A percentile compares a stretch with the other conserved stretches of the same genome.
phyloP scores from a whole-genome alignment of 2,888 invertebrate species.

The Phorcus lineatus region DNA sequence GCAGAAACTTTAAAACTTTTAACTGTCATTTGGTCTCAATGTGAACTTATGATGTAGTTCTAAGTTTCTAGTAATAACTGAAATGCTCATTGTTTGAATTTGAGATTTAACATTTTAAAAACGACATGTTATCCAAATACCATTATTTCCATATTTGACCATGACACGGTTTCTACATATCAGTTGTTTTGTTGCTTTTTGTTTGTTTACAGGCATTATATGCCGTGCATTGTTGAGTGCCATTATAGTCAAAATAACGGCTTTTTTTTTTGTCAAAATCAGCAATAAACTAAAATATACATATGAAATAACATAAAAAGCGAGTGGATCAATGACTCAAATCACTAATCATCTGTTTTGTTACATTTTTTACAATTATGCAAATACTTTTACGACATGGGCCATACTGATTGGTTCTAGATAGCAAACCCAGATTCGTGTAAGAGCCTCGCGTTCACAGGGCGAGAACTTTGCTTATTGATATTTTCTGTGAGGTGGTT shows the following conservation, averaged over 20 bases:
- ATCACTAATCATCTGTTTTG: not conserved
- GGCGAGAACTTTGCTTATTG: not conserved
- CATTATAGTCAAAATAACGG: slow-evolving; percentile 13
- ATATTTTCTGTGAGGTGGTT: slow-evolving; percentile 3
- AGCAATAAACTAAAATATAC: not conserved
- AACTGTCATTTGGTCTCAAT: no score
- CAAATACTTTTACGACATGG: not conserved
- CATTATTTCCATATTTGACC: not conserved
- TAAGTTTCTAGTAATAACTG: not conserved
- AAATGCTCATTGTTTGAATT: not conserved
- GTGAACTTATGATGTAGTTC: not conserved
- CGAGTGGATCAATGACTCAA: not conserved
- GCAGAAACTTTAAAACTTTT: no score
- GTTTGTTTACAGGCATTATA: not conserved
- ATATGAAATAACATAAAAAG: slow-evolving; percentile 5
- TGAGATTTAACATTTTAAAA: not conserved
- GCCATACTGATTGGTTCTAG: not conserved
- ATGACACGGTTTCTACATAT: slow-evolving; percentile 12
- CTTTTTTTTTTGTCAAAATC: slow-evolving; percentile 17
- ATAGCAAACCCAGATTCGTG: not conserved
- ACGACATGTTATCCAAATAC: not conserved
- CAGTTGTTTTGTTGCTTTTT: slow-evolving; percentile 20
- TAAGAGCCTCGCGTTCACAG: no score
- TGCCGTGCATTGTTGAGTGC: slow-evolving; percentile 5
- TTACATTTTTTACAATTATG: slow-evolving; percentile 10